phyloP scores from a whole-genome alignment of 2,113 vertebrate species.

The Elgaria multicarinata region DNA sequence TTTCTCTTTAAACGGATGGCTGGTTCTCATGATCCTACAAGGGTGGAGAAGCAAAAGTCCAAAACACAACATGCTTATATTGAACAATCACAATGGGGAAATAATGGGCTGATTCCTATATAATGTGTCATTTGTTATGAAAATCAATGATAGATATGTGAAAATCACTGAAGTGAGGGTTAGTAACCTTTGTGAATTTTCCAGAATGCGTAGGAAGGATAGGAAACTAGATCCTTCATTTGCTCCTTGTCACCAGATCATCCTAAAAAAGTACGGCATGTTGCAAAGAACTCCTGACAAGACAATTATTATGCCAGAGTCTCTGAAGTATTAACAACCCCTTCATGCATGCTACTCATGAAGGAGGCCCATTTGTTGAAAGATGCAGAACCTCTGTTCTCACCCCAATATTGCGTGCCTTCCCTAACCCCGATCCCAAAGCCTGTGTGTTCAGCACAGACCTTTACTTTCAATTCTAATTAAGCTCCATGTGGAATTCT shows the following conservation, averaged over 20 bases:
- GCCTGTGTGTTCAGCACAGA: not conserved
- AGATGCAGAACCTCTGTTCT: not conserved
- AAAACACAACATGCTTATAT: not conserved
- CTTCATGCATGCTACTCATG: not conserved
- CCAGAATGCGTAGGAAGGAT: not conserved
- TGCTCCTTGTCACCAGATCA: not conserved
- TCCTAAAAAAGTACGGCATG: not conserved
- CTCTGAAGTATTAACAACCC: not conserved
- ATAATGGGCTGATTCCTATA: not conserved
- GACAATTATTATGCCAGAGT: not conserved
- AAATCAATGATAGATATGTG: not conserved
- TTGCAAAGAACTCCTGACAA: not conserved
- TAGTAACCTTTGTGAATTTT: not conserved
- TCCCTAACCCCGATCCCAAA: not conserved
- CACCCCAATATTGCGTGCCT: not conserved
- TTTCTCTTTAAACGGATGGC: conserved; percentile 13
- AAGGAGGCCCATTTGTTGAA: not conserved
- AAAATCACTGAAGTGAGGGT: not conserved
- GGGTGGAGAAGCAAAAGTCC: not conserved
- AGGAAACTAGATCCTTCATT: not conserved
- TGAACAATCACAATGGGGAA: not conserved
- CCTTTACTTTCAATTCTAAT: conserved; percentile 1
- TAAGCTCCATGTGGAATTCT: not conserved
- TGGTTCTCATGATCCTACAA: not conserved
- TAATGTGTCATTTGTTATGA: not conserved